These are phyloP conservation scores for Polyploca ridens DNA, from an alignment of 2,888 invertebrate genomes.

Conservation along the genomic window DNA sequence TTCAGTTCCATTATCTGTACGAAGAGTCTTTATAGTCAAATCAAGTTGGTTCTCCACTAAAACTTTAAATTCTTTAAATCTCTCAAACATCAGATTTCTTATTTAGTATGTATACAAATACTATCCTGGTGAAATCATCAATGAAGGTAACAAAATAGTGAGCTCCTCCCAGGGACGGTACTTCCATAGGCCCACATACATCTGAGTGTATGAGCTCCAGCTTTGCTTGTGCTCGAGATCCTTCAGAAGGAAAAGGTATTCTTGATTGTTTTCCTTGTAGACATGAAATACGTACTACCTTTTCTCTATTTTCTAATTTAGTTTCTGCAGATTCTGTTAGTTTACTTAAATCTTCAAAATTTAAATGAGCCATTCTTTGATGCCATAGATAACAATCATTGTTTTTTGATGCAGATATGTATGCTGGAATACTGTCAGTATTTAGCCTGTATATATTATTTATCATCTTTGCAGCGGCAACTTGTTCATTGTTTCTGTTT, in stretches of 20 bases:
- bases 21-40: conserved; percentile 22
- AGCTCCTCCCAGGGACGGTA: conserved; percentile 13
- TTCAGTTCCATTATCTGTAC: conserved; percentile 24
- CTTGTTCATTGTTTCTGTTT: conserved; percentile 14
- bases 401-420: conserved; percentile 15
- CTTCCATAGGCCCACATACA: conserved; percentile 19
- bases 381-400: conserved; percentile 18
- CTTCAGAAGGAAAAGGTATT: conserved; percentile 1
- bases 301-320: not conserved
- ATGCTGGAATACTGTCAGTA: conserved; percentile 11
- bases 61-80: conserved; percentile 20
- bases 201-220: conserved; percentile 24
- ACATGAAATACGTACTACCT: not conserved
- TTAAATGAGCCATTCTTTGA: conserved; percentile 13
- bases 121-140: conserved; percentile 22
- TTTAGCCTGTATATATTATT: conserved; percentile 32
- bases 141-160: conserved; percentile 23
- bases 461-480: conserved; percentile 19
- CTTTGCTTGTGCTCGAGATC: not conserved
- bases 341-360: conserved; percentile 15
- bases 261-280: conserved; percentile 8
- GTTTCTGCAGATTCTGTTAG: not conserved
- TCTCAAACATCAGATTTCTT: conserved; percentile 18
- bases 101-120: conserved; percentile 18
- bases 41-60: conserved; percentile 26